Evolutionary conservation across 2,797 vertebrate species (phyloP), one percentile per base, ranked within the genome.

Genomic region (Lacerta viridis): DNA sequence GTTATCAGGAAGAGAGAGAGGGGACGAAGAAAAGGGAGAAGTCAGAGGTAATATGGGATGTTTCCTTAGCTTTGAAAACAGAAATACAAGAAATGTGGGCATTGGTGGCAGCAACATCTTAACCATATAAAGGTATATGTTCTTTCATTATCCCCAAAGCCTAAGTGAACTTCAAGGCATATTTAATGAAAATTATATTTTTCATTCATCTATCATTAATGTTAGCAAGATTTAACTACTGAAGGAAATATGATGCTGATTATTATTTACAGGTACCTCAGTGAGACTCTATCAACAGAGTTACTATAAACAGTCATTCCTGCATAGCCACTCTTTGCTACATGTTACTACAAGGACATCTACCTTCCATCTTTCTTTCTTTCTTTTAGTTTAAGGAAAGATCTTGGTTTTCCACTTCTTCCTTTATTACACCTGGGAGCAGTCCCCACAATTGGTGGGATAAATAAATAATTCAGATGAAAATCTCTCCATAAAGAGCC

Each of bases 261-360:
- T 55, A 55, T 55, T 55, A n/a, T 68, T 68, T 68, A 25, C 61
- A 68, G 64, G 15, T 27, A 74, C 55, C 46, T 39, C 18, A 27
- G 20, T 59, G 13, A 74, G 25, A 6, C 9, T 39, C 25, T 18
- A 61, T 25, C 20, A 72, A 20, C 29, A 72, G 9, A 43, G 3
- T 50, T 72, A 9, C 11, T 59, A 10, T 39, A 75, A 59, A 75
- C 25, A 27, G 41, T 46, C 6, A 23, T 33, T 3, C 33, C 74
- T 59, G 20, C 59, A 84, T 39, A 55, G 71, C 0, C 55, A 9
- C 72, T n/a, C 77, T 88, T 88, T 93, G 25, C 27, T 82, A 10
- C 0, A 39, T 87, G 33, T 41, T 66, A 33, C 29, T 89, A 59
- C 1, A 0, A 84, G 4, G 8, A 5, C 10, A 8, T 11, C 27